These are phyloP conservation scores for Lasiurus cinereus DNA, from an alignment of 2,113 vertebrate genomes.

Conservation along the genomic window DNA sequence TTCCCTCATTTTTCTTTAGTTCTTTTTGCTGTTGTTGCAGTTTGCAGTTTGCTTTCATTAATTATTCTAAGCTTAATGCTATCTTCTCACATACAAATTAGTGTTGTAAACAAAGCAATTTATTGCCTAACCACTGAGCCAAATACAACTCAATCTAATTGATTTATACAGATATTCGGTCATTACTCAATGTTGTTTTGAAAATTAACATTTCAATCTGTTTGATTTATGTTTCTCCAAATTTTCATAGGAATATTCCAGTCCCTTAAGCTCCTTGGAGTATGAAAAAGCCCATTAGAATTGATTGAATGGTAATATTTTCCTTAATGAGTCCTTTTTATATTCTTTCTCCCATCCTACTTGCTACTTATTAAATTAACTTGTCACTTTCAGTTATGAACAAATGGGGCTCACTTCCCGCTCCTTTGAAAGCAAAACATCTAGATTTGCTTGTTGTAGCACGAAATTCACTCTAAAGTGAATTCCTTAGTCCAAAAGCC, in stretches of 20 bases:
- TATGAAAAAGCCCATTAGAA: conserved; percentile 8
- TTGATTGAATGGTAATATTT: not conserved
- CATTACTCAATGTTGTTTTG: conserved; percentile 12
- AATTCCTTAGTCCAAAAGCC: not conserved
- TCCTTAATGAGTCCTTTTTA: not conserved
- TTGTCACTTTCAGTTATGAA: conserved; percentile 2
- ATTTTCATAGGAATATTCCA: not conserved
- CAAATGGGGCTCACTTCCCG: not conserved
- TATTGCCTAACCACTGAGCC: not conserved
- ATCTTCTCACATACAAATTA: conserved; percentile 9
- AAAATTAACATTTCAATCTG: not conserved
- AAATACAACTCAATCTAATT: not conserved
- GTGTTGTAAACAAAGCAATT: not conserved
- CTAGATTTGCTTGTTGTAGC: not conserved
- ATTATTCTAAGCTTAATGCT: not conserved
- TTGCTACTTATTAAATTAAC: conserved; percentile 11
- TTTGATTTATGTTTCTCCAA: conserved; percentile 4
- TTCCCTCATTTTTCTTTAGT: not conserved
- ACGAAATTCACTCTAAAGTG: not conserved
- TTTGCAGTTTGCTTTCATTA: not conserved
- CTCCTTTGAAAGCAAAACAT: not conserved
- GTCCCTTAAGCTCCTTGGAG: not conserved
- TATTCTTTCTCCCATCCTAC: not conserved
- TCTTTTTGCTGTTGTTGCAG: not conserved
- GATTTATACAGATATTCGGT: not conserved